Evolutionary conservation across 2,113 vertebrate genomes (phyloP).

Genomic region (Brachyhypopomus occidentalis): DNA sequence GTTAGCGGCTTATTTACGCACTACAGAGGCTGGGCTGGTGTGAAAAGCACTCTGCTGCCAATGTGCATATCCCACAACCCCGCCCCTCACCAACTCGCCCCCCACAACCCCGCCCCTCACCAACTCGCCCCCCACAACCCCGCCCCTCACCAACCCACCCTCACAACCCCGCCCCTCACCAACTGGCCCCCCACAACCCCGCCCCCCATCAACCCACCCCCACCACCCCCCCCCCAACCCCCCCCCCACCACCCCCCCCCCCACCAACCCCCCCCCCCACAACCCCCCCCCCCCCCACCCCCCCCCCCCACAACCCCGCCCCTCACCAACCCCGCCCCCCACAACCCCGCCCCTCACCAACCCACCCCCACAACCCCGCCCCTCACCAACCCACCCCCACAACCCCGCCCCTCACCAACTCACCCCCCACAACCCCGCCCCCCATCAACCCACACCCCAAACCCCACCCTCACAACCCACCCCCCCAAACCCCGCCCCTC

Average conservation of each 20-base stretch:
- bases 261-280: background rate
- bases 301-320: background rate
- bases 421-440: too few species aligned
- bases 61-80: background rate
- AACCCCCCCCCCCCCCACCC: background rate
- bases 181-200: too few species aligned
- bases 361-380: too few species aligned
- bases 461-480: background rate
- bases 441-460: too few species aligned
- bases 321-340: background rate
- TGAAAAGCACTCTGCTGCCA: slow-evolving; percentile 12
- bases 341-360: too few species aligned
- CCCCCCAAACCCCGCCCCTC: background rate
- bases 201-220: too few species aligned
- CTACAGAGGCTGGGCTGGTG: slow-evolving; percentile 32
- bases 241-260: background rate
- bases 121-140: too few species aligned
- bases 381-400: too few species aligned
- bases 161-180: too few species aligned
- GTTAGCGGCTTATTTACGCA: slow-evolving; percentile 74
- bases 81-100: background rate
- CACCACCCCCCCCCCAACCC: background rate
- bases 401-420: too few species aligned
- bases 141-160: too few species aligned
- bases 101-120: too few species aligned